phyloP scores from a whole-genome alignment of 2,888 invertebrate species.

The Lasioglossum leucozonium region DNA sequence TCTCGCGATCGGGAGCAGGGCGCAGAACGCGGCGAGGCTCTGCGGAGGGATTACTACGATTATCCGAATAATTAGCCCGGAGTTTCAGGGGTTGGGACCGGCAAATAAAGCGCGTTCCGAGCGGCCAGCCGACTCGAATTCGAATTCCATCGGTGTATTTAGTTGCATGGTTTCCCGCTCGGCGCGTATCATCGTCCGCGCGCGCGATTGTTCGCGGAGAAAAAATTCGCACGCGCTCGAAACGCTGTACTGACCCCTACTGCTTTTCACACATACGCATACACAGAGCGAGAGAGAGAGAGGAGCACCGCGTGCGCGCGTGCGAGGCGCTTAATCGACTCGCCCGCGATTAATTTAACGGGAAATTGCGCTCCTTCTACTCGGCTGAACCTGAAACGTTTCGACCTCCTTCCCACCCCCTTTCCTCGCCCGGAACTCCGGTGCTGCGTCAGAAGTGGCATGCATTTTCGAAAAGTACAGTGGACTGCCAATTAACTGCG shows the following conservation, averaged over 20 bases:
- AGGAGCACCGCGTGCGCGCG: background rate
- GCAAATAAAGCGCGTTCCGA: conserved; percentile 74
- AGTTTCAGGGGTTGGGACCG: conserved; percentile 72
- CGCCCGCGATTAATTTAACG: conserved; percentile 33
- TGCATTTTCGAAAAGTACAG: background rate
- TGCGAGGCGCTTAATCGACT: background rate
- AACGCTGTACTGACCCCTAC: background rate
- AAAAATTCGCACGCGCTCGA: conserved; percentile 11
- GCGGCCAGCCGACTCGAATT: conserved; percentile 32
- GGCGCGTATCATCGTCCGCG: conserved; percentile 45
- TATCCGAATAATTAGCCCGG: conserved; percentile 82
- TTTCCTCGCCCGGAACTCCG: background rate
- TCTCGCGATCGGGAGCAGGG: conserved; percentile 73
- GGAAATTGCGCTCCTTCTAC: conserved; percentile 16
- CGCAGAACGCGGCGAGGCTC: conserved; percentile 57
- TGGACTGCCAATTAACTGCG: background rate
- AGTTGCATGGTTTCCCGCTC: conserved; percentile 35
- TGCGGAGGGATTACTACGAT: conserved; percentile 80
- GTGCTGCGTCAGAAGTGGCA: conserved; percentile 14
- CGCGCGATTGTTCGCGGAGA: conserved; percentile 31
- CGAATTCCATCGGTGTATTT: conserved; percentile 70
- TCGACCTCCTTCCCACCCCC: background rate
- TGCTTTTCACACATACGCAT: background rate
- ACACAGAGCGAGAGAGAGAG: background rate
- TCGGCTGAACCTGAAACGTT: conserved; percentile 6